A percentile compares a stretch with the other conserved stretches of the same genome.
These are phyloP conservation scores for Ceratotherium simum DNA, from an alignment of 2,113 vertebrate species.

Conservation along the genomic window DNA sequence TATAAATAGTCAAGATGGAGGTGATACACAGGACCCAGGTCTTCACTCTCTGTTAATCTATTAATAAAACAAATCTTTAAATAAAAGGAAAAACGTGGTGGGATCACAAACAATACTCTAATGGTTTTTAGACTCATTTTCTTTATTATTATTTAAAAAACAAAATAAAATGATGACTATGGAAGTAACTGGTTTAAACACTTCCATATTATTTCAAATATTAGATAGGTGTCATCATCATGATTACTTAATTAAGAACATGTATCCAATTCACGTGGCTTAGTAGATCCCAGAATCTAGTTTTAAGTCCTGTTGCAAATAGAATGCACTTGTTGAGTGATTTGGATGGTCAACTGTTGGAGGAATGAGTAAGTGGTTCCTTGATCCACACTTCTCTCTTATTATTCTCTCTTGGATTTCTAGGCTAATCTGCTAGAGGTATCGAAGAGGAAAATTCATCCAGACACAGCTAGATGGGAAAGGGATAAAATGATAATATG, in stretches of 20 bases:
- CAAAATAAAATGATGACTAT: background rate
- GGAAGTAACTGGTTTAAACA: background rate
- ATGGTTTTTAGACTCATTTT: background rate
- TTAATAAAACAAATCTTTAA: background rate
- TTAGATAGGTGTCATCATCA: background rate
- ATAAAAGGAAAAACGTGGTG: background rate
- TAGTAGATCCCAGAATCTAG: background rate
- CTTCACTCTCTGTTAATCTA: background rate
- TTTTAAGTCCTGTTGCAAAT: background rate
- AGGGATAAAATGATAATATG: background rate
- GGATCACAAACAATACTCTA: background rate
- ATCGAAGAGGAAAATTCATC: background rate
- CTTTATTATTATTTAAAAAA: background rate
- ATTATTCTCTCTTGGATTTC: background rate
- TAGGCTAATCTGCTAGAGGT: background rate
- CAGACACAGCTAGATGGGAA: background rate
- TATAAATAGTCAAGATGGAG: background rate
- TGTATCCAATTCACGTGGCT: background rate
- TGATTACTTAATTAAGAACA: background rate
- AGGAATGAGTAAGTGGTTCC: background rate
- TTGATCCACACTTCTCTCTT: background rate
- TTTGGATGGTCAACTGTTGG: background rate
- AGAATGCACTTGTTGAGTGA: background rate
- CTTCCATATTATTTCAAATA: background rate
- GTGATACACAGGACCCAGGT: fast-evolving